Percentiles rank a stretch among this genome's conserved stretches.
Evolutionary conservation across 1,140 invertebrate species (phyloP).

Genomic region (Amyelois transitella): DNA sequence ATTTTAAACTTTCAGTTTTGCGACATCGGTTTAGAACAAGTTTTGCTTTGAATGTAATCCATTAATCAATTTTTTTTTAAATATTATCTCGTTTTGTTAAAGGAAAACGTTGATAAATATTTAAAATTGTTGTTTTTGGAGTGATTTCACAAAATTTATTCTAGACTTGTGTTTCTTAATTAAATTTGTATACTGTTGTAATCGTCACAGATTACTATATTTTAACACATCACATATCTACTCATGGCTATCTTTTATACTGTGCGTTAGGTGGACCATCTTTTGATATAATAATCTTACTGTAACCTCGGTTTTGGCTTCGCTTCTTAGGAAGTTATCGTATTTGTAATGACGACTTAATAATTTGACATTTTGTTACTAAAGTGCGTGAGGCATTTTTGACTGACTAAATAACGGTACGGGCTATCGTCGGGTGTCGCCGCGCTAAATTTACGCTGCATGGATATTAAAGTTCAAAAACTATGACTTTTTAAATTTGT

Average conservation of each 20-base stretch:
- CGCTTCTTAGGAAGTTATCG: slow-evolving; percentile 3
- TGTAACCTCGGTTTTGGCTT: slow-evolving; percentile 7
- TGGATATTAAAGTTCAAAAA: not conserved
- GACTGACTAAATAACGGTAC: slow-evolving; percentile 1
- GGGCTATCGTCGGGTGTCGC: slow-evolving; percentile 1
- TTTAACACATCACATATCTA: slow-evolving; percentile 70
- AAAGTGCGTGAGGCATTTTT: slow-evolving; percentile 3
- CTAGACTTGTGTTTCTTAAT: slow-evolving; percentile 11
- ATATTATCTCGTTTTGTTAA: not conserved
- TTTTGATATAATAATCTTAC: slow-evolving; percentile 20
- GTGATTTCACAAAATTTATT: not conserved
- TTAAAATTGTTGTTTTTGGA: not conserved
- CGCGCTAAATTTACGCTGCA: not conserved
- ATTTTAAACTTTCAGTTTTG: slow-evolving; percentile 11
- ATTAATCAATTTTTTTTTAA: not conserved
- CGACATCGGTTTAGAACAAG: not conserved
- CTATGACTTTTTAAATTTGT: too few species aligned
- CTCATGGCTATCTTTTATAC: slow-evolving; percentile 62
- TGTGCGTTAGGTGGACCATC: slow-evolving; percentile 61
- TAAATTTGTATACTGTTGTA: slow-evolving; percentile 27
- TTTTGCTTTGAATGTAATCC: not conserved
- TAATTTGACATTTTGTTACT: slow-evolving; percentile 7
- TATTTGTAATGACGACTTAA: slow-evolving; percentile 7
- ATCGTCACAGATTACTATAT: slow-evolving; percentile 34
- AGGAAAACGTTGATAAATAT: not conserved